Conservation (phyloP, 1,140 invertebrate genomes). For the Triops longicaudatus region DNA sequence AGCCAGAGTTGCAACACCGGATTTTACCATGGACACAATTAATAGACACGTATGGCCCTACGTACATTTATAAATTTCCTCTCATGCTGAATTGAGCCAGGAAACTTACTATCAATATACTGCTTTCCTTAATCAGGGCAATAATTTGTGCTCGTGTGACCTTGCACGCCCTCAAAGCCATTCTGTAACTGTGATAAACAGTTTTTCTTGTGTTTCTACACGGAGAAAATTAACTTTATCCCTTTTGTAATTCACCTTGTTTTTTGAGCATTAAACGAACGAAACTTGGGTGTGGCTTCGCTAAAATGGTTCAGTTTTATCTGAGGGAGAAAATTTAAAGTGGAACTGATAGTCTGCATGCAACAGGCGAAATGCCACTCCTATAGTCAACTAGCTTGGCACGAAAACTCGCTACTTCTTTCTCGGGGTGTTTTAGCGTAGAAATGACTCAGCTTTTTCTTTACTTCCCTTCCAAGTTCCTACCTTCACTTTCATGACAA, state of each 20-base stretch:
- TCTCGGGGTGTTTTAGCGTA: neutral
- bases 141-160: too few relatives aligned
- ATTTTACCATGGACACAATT: too few relatives aligned
- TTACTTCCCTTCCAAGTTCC: too few relatives aligned
- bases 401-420: neutral
- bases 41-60: too few relatives aligned
- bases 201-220: neutral
- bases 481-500: neutral
- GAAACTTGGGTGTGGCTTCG: neutral
- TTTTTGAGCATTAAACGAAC: neutral
- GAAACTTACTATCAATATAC: too few relatives aligned
- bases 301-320: neutral
- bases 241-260: neutral
- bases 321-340: neutral
- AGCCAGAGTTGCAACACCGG: too few relatives aligned
- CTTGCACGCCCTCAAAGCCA: too few relatives aligned
- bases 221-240: neutral
- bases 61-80: too few relatives aligned
- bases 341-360: neutral
- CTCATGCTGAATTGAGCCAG: too few relatives aligned
- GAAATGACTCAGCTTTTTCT: neutral
- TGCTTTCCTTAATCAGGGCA: too few relatives aligned
- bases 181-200: too few relatives aligned
- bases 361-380: conserved; percentile 3
- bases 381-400: neutral